Evolutionary conservation across 2,113 vertebrate genomes (phyloP), one percentile per base, ranked within the genome.

Genomic region (Crotalus viridis): DNA sequence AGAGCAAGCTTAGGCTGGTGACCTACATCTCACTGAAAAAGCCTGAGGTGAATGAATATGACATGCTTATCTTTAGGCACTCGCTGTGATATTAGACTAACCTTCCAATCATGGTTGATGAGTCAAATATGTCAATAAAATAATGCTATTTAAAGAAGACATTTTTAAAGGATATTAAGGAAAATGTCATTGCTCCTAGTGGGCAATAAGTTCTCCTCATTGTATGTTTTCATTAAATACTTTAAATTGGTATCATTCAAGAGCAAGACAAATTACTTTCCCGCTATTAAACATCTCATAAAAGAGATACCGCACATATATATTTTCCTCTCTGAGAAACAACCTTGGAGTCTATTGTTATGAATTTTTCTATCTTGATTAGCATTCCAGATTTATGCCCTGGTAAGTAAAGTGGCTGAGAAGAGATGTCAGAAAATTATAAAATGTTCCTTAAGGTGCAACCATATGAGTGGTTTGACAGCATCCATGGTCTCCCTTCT

Each of bases 91-190:
- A 93, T 90, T 90, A 87, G 92, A 93, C 92, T 93, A 93, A 93
- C 92, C 89, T 93, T 93, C 81, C 56, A 87, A 48, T 90, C 92
- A 86, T 52, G 28, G 69, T 4, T 89, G 88, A 93, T 93, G 92
- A 93, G 88, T 93, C 92, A 93, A 90, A 90, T 93, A 93, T 69
- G 92, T 93, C 92, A 93, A 93, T 93, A 93, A 93, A 87, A 89
- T 64, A 54, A 57, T 87, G 89, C 89, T 93, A 93, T 93, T 93
- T 93, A 93, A 93, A 90, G 92, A 93, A 89, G 92, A 64, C 88
- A 89, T 69, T 93, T 93, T 81, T 64, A 54, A 89, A 90, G 92
- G 81, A 28, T 87, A 64, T 87, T 74, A 93, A 93, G 81, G 46
- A 87, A 93, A 93, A 93, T 90, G 92, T 93, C 92, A 90, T 93